Evolutionary conservation across 2,888 invertebrate genomes (phyloP).

Genomic region (Syrphus vitripennis): DNA sequence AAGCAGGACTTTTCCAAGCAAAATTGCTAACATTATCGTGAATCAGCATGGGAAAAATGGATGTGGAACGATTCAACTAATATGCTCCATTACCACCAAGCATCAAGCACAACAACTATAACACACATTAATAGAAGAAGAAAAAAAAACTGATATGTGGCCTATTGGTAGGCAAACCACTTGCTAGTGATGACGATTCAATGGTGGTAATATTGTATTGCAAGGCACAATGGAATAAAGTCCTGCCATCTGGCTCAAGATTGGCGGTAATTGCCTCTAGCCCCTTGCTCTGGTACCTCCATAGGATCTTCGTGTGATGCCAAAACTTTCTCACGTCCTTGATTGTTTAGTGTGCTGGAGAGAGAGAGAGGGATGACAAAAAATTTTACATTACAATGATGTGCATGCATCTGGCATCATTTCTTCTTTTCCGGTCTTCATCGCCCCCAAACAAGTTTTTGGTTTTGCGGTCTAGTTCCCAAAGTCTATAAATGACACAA

Average conservation of each 20-base stretch:
- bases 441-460: neutral
- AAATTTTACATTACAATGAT: constrained; percentile 54
- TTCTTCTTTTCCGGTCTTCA: constrained; percentile 3
- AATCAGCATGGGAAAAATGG: constrained; percentile 48
- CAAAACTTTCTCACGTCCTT: constrained; percentile 55
- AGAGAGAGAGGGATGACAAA: constrained; percentile 33
- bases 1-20: constrained; percentile 7
- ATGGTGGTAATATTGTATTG: constrained; percentile 34
- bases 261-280: constrained; percentile 53
- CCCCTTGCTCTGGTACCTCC: neutral
- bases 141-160: neutral
- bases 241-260: constrained; percentile 54
- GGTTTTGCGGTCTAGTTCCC: constrained; percentile 41
- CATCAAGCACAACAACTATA: neutral
- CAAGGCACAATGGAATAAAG: constrained; percentile 25
- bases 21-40: constrained; percentile 58
- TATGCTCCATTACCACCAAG: constrained; percentile 53
- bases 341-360: constrained; percentile 52
- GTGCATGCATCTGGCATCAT: constrained; percentile 46
- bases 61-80: constrained; percentile 59
- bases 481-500: constrained; percentile 30
- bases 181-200: constrained; percentile 50
- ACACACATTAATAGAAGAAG: constrained; percentile 21
- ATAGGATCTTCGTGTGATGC: neutral
- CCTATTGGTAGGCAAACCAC: constrained; percentile 17